These are phyloP conservation scores for Tetramorium alpestre DNA, from an alignment of 1,140 invertebrate species.

Conservation along the genomic window DNA sequence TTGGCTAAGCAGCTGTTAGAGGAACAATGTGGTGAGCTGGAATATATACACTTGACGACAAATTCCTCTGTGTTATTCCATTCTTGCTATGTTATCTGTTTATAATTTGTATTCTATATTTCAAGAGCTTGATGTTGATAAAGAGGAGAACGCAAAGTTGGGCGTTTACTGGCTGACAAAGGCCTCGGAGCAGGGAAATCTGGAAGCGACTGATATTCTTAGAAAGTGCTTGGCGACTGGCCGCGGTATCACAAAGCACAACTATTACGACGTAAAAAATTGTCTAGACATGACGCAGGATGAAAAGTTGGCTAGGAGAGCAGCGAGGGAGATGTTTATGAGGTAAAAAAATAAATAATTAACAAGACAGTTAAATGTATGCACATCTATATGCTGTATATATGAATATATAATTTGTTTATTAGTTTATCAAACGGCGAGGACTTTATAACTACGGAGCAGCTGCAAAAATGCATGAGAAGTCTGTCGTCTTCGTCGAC, in stretches of 20 bases:
- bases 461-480: constrained; percentile 89
- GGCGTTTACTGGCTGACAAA: constrained; percentile 96
- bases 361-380: background rate
- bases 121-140: constrained; percentile 86
- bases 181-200: constrained; percentile 95
- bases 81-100: background rate
- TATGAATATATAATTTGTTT: background rate
- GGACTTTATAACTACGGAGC: constrained; percentile 93
- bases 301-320: constrained; percentile 94
- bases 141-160: constrained; percentile 88
- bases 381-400: constrained; percentile 7
- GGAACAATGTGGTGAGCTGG: constrained; percentile 88
- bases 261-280: constrained; percentile 92
- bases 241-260: constrained; percentile 92
- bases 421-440: constrained; percentile 92
- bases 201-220: constrained; percentile 93
- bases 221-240: constrained; percentile 92
- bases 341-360: constrained; percentile 85
- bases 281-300: constrained; percentile 93
- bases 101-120: constrained; percentile 35
- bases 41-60: background rate
- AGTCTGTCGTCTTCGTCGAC: constrained; percentile 85
- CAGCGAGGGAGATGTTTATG: constrained; percentile 93
- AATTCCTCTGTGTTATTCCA: background rate
- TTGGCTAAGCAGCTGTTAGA: constrained; percentile 91